Evolutionary conservation across 1,140 invertebrate genomes (phyloP).

Genomic region (Penaeus indicus): DNA sequence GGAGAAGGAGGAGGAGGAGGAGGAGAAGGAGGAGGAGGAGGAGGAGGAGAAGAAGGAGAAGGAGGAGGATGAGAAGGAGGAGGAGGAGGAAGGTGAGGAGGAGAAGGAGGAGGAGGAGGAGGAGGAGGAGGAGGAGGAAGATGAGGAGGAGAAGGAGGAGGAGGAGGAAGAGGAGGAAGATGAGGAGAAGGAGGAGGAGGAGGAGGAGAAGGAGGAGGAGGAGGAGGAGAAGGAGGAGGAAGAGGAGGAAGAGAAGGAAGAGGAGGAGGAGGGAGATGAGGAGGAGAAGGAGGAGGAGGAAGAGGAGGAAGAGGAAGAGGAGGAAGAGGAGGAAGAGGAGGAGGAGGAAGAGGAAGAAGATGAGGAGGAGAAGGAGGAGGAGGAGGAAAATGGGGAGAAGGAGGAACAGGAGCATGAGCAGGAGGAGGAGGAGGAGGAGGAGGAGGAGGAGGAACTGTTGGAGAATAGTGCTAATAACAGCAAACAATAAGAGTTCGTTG

Average conservation of each 20-base stretch:
- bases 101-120: too few relatives aligned
- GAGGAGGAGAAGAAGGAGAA: too few relatives aligned
- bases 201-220: background rate
- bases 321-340: background rate
- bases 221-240: conserved; percentile 12
- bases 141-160: too few relatives aligned
- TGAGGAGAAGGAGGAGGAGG: background rate
- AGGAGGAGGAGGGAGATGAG: background rate
- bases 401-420: background rate
- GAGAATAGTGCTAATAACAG: too few relatives aligned
- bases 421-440: background rate
- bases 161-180: too few relatives aligned
- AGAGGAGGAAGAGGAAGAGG: conserved; percentile 11
- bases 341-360: background rate
- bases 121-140: too few relatives aligned
- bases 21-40: too few relatives aligned
- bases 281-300: conserved; percentile 21
- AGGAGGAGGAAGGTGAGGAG: too few relatives aligned
- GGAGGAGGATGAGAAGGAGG: too few relatives aligned
- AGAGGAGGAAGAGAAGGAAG: background rate
- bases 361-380: conserved; percentile 28
- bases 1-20: too few relatives aligned
- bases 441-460: too few relatives aligned
- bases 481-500: too few relatives aligned
- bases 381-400: conserved; percentile 28